Evolutionary conservation across 2,797 vertebrate genomes (phyloP), one percentile per base, ranked within the genome.

Genomic region (Sardinella longiceps): DNA sequence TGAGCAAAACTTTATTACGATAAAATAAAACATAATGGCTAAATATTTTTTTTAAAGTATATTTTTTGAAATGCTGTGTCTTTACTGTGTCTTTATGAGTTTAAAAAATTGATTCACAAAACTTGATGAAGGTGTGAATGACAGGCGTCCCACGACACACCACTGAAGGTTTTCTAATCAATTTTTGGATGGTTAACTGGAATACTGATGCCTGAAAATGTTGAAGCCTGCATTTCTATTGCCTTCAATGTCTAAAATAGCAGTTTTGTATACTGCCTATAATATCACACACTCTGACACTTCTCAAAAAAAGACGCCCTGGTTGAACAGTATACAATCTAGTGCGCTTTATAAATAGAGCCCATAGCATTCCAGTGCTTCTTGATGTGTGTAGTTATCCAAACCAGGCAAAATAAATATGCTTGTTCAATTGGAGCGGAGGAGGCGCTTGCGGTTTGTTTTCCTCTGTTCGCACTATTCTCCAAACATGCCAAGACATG

Each of bases 351-450:
- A 39, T 77, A 77, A 43, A 77, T 23, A 77, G 70, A 77, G 5
- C 1, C 0, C 33, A 23, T 39, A 20, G 70, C 70, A 77, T 77
- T 77, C 70, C 70, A 77, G 33, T 15, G 20, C 70, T 43, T 37
- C 70, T 74, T 46, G 84, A 60, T 85, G 85, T 82, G 60, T 81
- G 82, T 83, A 80, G 84, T 23, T 84, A 6, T 81, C 63, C 30
- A 30, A 70, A n/a, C 48, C 50, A 33, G 74, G 39, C 28, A 74
- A 83, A 83, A 74, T 46, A 46, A 74, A 83, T 50, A 77, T 28
- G 46, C 82, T n/a, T 83, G 53, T 43, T 48, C 70, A 77, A 30
- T 70, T n/a, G 70, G 33, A 18, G 45, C 70, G 9, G 23, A 33
- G 46, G 66, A 83, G 82, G 82, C 82, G 15, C 25, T 33, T 77